phyloP scores from a whole-genome alignment of 2,888 invertebrate genomes.

The Matsumyia berberina region DNA sequence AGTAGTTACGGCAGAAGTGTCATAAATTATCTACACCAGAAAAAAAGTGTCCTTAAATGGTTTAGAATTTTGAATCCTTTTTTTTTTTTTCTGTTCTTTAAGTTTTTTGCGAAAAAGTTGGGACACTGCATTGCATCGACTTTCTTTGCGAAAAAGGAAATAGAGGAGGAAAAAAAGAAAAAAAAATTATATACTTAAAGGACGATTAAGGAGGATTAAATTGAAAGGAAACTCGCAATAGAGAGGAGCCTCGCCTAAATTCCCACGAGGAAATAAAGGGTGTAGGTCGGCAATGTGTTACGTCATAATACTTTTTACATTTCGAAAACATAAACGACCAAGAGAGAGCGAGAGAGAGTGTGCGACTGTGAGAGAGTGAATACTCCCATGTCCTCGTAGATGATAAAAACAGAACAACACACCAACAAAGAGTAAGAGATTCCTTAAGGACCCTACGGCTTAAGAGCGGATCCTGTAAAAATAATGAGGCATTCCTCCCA shows the following conservation, averaged over 20 bases:
- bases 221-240: conserved; percentile 53
- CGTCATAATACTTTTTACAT: conserved; percentile 67
- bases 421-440: conserved; percentile 7
- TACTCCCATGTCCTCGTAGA: conserved; percentile 1
- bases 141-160: conserved; percentile 23
- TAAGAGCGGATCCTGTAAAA: conserved; percentile 18
- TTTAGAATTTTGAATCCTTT: conserved; percentile 51
- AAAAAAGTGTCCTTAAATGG: conserved; percentile 54
- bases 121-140: conserved; percentile 34
- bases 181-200: conserved; percentile 46
- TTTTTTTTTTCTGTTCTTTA: conserved; percentile 11
- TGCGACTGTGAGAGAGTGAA: background rate
- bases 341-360: background rate
- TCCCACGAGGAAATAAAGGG: conserved; percentile 69
- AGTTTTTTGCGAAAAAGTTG: conserved; percentile 9
- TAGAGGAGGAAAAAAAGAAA: background rate
- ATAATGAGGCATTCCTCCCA: conserved; percentile 1
- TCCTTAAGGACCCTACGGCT: conserved; percentile 16
- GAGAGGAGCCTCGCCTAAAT: conserved; percentile 70
- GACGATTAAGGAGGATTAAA: conserved; percentile 62
- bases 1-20: conserved; percentile 65
- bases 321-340: conserved; percentile 34
- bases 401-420: background rate
- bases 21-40: conserved; percentile 66
- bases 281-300: conserved; percentile 71